phyloP scores from a whole-genome alignment of 2,113 vertebrate species.

The Ammodramus savannarum region DNA sequence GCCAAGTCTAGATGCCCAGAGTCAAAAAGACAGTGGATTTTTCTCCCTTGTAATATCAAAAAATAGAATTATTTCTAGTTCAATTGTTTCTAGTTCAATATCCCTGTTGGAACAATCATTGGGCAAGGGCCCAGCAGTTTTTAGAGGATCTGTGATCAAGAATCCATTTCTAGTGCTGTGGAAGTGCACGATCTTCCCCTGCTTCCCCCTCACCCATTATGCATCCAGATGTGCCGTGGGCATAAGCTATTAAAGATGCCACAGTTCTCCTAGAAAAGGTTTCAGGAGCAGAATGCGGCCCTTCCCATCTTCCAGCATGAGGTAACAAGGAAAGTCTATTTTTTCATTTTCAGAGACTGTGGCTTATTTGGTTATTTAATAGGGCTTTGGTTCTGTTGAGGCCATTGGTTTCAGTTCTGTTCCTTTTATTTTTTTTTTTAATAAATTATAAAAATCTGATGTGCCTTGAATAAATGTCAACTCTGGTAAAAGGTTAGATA shows the following conservation, averaged over 20 bases:
- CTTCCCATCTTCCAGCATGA: rapidly evolving
- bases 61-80: not conserved
- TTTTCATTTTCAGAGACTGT: not conserved
- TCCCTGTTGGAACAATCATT: not conserved
- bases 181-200: not conserved
- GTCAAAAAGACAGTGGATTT: not conserved
- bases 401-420: not conserved
- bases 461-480: not conserved
- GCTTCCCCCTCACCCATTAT: rapidly evolving
- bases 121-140: not conserved
- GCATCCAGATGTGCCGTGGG: rapidly evolving
- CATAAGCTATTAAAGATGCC: not conserved
- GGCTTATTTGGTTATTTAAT: not conserved
- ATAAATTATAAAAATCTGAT: not conserved
- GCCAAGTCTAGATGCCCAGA: not conserved
- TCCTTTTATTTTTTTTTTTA: not conserved
- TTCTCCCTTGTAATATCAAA: not conserved
- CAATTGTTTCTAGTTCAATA: not conserved
- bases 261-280: not conserved
- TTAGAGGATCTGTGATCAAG: not conserved
- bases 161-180: not conserved
- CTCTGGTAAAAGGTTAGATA: not conserved
- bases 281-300: not conserved
- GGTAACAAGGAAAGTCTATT: not conserved
- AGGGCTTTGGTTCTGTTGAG: not conserved